Percentiles rank a stretch among this genome's conserved stretches.
phyloP scores from a whole-genome alignment of 1,140 invertebrate species.

The Latrodectus geometricus region DNA sequence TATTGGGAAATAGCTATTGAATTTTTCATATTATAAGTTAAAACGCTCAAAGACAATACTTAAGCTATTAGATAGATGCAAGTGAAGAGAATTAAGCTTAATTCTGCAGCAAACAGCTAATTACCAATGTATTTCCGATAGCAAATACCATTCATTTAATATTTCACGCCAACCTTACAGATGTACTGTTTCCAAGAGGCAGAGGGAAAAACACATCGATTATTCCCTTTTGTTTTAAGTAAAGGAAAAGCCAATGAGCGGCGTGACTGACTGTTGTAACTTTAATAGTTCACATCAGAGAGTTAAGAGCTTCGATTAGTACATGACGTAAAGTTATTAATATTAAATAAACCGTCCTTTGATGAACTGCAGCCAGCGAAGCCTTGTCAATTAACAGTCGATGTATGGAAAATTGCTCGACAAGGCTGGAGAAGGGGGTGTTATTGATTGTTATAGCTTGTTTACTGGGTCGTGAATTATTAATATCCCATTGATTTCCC shows the following conservation, averaged over 20 bases:
- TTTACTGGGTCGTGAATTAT: constrained; percentile 8
- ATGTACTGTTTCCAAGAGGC: background rate
- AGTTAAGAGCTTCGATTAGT: constrained; percentile 32
- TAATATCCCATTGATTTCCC: background rate
- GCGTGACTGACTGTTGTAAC: constrained; percentile 36
- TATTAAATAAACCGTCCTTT: constrained; percentile 32
- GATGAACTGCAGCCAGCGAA: constrained; percentile 15
- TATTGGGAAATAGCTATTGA: too few relatives aligned
- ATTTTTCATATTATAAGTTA: too few relatives aligned
- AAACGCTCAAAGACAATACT: too few relatives aligned
- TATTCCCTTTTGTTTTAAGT: constrained; percentile 19
- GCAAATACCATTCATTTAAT: background rate
- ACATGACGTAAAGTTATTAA: constrained; percentile 30
- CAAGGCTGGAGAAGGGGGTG: background rate
- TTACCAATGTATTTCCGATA: background rate
- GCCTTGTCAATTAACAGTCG: constrained; percentile 35
- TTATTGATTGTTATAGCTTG: constrained; percentile 18
- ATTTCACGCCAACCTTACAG: background rate
- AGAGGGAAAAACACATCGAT: constrained; percentile 5
- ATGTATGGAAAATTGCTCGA: constrained; percentile 10
- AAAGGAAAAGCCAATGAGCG: background rate
- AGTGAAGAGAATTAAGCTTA: too few relatives aligned
- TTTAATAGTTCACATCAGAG: constrained; percentile 3
- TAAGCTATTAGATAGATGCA: too few relatives aligned
- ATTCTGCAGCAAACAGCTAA: background rate